These are phyloP conservation scores for Onthophagus sagittarius DNA, from an alignment of 2,888 invertebrate species.

Conservation along the genomic window DNA sequence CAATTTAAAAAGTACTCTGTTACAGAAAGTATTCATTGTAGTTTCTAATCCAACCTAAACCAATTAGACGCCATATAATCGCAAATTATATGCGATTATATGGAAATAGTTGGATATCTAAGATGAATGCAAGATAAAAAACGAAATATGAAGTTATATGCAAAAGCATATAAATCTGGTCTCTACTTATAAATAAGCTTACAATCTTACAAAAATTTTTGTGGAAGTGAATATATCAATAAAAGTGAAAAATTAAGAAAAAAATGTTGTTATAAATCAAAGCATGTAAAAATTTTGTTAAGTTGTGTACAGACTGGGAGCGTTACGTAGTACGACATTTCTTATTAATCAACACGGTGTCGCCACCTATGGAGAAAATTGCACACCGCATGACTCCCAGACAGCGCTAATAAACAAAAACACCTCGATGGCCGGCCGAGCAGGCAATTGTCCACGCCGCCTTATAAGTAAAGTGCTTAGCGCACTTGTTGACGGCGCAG, in stretches of 20 bases:
- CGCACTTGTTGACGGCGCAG: conserved; percentile 31
- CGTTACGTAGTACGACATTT: neutral
- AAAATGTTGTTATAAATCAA: too few relatives aligned
- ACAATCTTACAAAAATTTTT: neutral
- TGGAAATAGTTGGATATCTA: too few relatives aligned
- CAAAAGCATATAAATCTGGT: too few relatives aligned
- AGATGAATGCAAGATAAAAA: too few relatives aligned
- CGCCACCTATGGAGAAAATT: conserved; percentile 41
- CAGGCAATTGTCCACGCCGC: conserved; percentile 36
- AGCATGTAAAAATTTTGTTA: neutral
- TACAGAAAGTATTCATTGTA: too few relatives aligned
- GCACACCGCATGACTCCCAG: conserved; percentile 31
- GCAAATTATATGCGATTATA: too few relatives aligned
- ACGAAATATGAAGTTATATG: too few relatives aligned
- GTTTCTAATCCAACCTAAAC: too few relatives aligned
- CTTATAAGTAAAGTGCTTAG: conserved; percentile 31
- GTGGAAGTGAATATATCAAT: neutral
- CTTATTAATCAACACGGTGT: conserved; percentile 32
- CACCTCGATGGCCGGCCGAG: conserved; percentile 37
- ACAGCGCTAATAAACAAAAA: conserved; percentile 38
- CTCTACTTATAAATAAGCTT: neutral
- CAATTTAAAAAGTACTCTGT: too few relatives aligned
- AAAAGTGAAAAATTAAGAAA: neutral
- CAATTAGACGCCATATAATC: too few relatives aligned
- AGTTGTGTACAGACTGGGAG: neutral